phyloP scores from a whole-genome alignment of 2,888 invertebrate species.

The Creontiades dilutus region DNA sequence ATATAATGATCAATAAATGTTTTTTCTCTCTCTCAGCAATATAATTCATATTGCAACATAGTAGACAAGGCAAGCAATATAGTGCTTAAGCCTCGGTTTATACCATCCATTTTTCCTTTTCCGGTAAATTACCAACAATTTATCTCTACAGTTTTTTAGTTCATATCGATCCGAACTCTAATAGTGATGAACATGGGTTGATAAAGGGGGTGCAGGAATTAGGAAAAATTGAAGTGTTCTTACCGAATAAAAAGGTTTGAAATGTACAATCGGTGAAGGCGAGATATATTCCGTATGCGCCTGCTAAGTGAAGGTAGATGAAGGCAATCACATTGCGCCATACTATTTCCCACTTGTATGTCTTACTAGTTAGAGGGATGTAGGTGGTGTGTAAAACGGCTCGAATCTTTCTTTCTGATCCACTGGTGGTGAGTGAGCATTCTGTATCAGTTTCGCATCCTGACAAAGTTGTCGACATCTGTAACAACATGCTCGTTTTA shows the following conservation, averaged over 20 bases:
- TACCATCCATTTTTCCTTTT: no score
- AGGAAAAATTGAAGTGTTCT: background rate
- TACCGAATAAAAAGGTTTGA: background rate
- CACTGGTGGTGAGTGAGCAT: conserved; percentile 79
- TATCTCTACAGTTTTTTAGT: no score
- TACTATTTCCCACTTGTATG: conserved; percentile 83
- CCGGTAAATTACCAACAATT: no score
- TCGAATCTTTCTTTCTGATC: conserved; percentile 76
- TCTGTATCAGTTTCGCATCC: conserved; percentile 80
- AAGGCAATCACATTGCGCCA: conserved; percentile 90
- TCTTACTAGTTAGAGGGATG: conserved; percentile 9
- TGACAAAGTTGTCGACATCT: conserved; percentile 83
- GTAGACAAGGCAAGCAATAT: no score
- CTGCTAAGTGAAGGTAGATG: conserved; percentile 84
- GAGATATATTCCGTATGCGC: conserved; percentile 84
- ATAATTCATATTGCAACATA: no score
- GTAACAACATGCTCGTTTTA: no score
- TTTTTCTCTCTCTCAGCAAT: no score
- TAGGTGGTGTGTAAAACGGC: background rate
- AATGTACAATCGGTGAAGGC: conserved; percentile 53
- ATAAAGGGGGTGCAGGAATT: no score
- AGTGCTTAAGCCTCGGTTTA: no score
- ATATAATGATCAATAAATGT: no score
- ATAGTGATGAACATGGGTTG: no score
- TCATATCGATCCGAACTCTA: no score